Conservation (phyloP, 2,888 invertebrate genomes). For the Copidosoma aretas region DNA sequence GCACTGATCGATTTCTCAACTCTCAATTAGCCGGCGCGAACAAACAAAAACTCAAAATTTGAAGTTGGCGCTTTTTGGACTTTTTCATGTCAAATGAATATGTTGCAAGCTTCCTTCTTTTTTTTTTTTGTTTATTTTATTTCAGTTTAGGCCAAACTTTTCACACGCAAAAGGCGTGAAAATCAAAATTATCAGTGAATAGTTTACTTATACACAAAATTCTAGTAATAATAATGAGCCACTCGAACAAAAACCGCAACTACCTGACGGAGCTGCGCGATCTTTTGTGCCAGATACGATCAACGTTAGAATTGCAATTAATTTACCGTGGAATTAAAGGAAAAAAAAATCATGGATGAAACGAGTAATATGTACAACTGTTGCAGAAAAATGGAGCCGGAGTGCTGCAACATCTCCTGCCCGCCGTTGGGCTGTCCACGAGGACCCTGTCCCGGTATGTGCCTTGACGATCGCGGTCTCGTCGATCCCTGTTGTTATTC, state of each 20-base stretch:
- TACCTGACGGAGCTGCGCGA: slow-evolving; percentile 14
- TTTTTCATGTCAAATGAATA: background rate
- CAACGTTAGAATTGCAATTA: slow-evolving; percentile 12
- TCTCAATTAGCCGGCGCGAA: no score
- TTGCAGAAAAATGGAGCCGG: slow-evolving; percentile 46
- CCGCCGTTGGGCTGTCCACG: slow-evolving; percentile 48
- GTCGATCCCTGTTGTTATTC: slow-evolving; percentile 41
- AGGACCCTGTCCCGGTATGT: slow-evolving; percentile 47
- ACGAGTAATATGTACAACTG: background rate
- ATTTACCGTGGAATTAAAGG: background rate
- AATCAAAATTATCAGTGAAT: slow-evolving; percentile 3
- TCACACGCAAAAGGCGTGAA: background rate
- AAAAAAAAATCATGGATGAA: no score
- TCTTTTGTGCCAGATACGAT: slow-evolving; percentile 3
- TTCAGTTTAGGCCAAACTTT: background rate
- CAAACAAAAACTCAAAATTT: background rate
- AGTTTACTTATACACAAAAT: background rate
- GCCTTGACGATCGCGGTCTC: slow-evolving; percentile 38
- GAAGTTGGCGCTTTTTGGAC: background rate
- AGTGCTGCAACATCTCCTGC: slow-evolving; percentile 47
- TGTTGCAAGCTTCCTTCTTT: background rate
- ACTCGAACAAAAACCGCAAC: slow-evolving; percentile 11
- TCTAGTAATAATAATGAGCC: slow-evolving; percentile 17
- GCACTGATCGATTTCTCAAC: no score
- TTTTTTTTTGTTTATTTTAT: background rate